These are phyloP conservation scores for Pagrus major DNA, from an alignment of 2,113 vertebrate genomes.

Conservation along the genomic window DNA sequence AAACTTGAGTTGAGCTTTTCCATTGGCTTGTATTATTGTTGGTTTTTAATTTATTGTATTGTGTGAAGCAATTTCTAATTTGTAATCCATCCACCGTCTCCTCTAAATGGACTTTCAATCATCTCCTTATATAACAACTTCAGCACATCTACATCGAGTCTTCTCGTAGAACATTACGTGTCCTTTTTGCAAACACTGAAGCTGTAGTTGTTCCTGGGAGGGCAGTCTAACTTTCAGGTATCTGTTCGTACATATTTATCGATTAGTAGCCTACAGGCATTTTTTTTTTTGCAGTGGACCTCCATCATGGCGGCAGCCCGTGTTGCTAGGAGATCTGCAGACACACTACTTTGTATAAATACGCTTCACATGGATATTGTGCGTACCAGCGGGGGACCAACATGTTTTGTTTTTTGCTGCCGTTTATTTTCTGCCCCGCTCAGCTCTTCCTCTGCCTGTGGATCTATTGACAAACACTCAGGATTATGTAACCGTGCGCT, in stretches of 20 bases:
- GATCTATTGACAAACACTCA: conserved; percentile 59
- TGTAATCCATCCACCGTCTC: no score
- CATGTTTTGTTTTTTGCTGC: conserved; percentile 24
- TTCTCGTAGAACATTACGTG: no score
- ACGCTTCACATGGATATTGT: conserved; percentile 20
- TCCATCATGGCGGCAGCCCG: background rate
- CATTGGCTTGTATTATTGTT: no score
- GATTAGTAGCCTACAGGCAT: background rate
- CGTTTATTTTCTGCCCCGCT: conserved; percentile 22
- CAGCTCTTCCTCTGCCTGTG: conserved; percentile 31
- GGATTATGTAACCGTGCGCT: conserved; percentile 47
- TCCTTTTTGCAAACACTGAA: no score
- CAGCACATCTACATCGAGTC: no score
- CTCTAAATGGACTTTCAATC: no score
- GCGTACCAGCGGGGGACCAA: background rate
- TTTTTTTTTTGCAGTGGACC: background rate
- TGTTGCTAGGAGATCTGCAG: conserved; percentile 61
- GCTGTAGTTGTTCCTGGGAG: background rate
- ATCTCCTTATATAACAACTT: no score
- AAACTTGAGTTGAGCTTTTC: no score
- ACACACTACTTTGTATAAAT: background rate
- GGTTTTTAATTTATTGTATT: no score
- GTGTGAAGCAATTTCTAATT: no score
- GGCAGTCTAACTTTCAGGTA: background rate
- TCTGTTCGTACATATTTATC: conserved; percentile 11